A percentile compares a stretch with the other conserved stretches of the same genome.
phyloP scores from a whole-genome alignment of 2,113 vertebrate species.

The Hoplias malabaricus region DNA sequence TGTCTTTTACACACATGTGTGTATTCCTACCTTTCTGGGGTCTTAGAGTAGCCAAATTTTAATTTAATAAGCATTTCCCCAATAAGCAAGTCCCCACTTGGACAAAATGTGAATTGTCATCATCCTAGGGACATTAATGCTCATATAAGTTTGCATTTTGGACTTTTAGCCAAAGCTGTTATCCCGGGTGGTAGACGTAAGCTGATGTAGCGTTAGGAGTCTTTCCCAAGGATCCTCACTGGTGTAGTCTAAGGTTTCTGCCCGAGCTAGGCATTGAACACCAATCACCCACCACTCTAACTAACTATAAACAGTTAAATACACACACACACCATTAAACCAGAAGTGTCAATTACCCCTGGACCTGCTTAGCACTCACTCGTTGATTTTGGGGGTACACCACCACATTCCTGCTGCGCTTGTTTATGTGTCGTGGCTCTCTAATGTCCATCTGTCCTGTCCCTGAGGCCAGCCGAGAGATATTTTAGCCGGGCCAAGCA shows the following conservation, averaged over 20 bases:
- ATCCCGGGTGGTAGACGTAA: too few species aligned
- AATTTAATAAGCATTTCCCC: not conserved
- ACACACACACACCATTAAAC: slow-evolving; percentile 52
- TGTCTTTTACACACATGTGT: not conserved
- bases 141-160: too few species aligned
- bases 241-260: too few species aligned
- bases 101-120: not conserved
- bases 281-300: not conserved
- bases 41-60: not conserved
- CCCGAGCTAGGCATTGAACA: too few species aligned
- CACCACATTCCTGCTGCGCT: slow-evolving; percentile 68
- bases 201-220: too few species aligned
- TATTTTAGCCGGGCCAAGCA: not conserved
- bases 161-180: too few species aligned
- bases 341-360: slow-evolving; percentile 62
- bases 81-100: not conserved
- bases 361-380: slow-evolving; percentile 60
- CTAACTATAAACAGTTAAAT: slow-evolving; percentile 13
- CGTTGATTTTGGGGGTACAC: slow-evolving; percentile 65
- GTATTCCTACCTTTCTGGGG: not conserved
- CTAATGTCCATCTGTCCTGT: slow-evolving; percentile 21
- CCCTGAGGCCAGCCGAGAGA: not conserved
- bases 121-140: not conserved
- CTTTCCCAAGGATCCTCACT: too few species aligned
- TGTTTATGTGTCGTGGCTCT: slow-evolving; percentile 46